These are phyloP conservation scores for Scaptodrosophila latifasciaeformis DNA, from an alignment of 2,888 invertebrate species.

Conservation along the genomic window DNA sequence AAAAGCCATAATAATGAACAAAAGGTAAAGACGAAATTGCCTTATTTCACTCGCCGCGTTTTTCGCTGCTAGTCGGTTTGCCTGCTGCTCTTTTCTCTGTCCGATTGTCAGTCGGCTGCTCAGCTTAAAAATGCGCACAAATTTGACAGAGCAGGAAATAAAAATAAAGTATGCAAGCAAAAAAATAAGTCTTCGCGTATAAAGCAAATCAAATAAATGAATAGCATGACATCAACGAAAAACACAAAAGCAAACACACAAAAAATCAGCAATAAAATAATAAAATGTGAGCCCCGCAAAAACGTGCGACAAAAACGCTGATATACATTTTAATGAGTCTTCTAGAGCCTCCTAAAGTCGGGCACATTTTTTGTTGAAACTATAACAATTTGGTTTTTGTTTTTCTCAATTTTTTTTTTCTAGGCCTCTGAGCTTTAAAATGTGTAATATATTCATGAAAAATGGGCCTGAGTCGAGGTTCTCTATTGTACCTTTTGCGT, in stretches of 20 bases:
- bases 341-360: too few relatives aligned
- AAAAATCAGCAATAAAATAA: conserved; percentile 32
- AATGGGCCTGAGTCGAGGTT: too few relatives aligned
- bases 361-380: too few relatives aligned
- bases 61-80: too few relatives aligned
- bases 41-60: too few relatives aligned
- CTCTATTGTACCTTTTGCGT: too few relatives aligned
- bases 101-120: too few relatives aligned
- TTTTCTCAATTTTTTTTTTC: neutral
- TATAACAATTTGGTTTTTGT: neutral
- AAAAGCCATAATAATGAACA: neutral
- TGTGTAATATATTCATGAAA: too few relatives aligned
- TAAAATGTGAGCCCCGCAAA: conserved; percentile 44
- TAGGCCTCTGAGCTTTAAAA: neutral
- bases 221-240: conserved; percentile 41
- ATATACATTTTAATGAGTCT: conserved; percentile 39
- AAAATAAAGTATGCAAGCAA: conserved; percentile 28
- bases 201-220: conserved; percentile 35
- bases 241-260: conserved; percentile 22
- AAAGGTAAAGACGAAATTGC: conserved; percentile 8
- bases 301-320: conserved; percentile 35
- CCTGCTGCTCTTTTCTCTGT: too few relatives aligned
- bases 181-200: conserved; percentile 20
- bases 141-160: conserved; percentile 44
- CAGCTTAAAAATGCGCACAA: conserved; percentile 28